phyloP scores from a whole-genome alignment of 2,113 vertebrate genomes.

The Pterocles burchelli region DNA sequence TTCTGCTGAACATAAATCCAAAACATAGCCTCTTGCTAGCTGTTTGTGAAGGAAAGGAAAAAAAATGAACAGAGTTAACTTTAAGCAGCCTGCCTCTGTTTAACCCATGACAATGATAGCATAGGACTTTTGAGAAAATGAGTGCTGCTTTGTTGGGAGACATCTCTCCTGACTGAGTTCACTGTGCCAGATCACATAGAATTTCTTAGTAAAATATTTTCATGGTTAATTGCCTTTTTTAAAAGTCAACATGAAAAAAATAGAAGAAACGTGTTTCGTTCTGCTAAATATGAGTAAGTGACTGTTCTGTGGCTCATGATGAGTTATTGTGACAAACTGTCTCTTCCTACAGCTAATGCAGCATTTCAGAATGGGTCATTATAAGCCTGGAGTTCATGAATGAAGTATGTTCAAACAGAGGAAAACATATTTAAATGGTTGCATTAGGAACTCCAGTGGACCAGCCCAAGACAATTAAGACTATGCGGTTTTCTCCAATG shows the following conservation, averaged over 20 bases:
- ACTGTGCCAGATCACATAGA: not conserved
- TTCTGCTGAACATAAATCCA: too few relatives aligned
- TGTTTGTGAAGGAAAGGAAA: too few relatives aligned
- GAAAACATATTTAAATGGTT: not conserved
- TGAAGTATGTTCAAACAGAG: not conserved
- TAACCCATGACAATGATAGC: too few relatives aligned
- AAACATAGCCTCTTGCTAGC: too few relatives aligned
- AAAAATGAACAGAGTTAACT: too few relatives aligned
- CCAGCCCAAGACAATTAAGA: not conserved
- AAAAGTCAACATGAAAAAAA: not conserved
- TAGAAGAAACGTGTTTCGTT: fast-evolving
- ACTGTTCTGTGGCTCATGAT: not conserved
- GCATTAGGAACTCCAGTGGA: not conserved
- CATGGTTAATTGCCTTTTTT: not conserved
- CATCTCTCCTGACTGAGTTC: not conserved
- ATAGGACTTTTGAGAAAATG: not conserved
- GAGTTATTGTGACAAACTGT: not conserved
- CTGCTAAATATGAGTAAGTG: not conserved
- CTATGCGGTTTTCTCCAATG: not conserved
- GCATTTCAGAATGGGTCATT: not conserved
- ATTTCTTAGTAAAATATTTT: not conserved
- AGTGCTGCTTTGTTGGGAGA: not conserved
- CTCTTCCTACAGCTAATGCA: not conserved
- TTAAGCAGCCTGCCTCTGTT: too few relatives aligned
- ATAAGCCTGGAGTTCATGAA: not conserved